Conservation (phyloP, 1,140 invertebrate species). For the Drosophila subobscura region DNA sequence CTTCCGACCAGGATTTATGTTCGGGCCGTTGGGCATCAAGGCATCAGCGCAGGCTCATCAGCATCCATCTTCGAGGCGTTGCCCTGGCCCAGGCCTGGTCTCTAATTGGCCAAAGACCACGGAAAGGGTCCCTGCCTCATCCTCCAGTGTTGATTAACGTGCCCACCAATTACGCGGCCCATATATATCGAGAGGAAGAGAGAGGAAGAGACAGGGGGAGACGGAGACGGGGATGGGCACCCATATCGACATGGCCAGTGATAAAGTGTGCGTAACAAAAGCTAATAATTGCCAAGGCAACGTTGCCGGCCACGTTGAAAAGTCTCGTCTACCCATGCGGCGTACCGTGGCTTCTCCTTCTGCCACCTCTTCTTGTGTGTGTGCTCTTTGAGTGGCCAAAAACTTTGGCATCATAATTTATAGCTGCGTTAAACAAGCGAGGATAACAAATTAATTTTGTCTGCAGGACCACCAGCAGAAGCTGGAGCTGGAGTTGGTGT, state of each 20-base stretch:
- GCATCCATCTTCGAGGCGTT: slow-evolving; percentile 70
- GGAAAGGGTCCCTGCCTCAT: slow-evolving; percentile 2
- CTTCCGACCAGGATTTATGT: slow-evolving; percentile 69
- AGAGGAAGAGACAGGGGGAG: background rate
- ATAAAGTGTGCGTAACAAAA: slow-evolving; percentile 82
- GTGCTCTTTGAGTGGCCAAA: slow-evolving; percentile 76
- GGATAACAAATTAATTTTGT: slow-evolving; percentile 83
- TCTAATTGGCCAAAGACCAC: slow-evolving; percentile 68
- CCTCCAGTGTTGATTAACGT: slow-evolving; percentile 74
- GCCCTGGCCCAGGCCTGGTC: slow-evolving; percentile 58
- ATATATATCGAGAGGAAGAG: slow-evolving; percentile 55
- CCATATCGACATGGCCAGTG: slow-evolving; percentile 75
- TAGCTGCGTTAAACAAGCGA: slow-evolving; percentile 82
- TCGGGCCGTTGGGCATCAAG: slow-evolving; percentile 24
- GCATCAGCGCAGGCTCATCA: slow-evolving; percentile 64
- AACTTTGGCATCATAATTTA: slow-evolving; percentile 82
- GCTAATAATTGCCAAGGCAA: slow-evolving; percentile 79
- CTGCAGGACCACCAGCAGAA: slow-evolving; percentile 21
- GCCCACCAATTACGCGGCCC: slow-evolving; percentile 79
- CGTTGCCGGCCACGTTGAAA: slow-evolving; percentile 72
- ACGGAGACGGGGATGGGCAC: background rate
- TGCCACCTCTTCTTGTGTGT: slow-evolving; percentile 26
- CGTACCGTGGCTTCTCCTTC: slow-evolving; percentile 20
- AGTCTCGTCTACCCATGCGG: slow-evolving; percentile 27
- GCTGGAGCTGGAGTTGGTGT: slow-evolving; percentile 13